Percentiles rank a stretch among this genome's conserved stretches.
Evolutionary conservation across 2,888 invertebrate genomes (phyloP).

Genomic region (Eulithis prunata): DNA sequence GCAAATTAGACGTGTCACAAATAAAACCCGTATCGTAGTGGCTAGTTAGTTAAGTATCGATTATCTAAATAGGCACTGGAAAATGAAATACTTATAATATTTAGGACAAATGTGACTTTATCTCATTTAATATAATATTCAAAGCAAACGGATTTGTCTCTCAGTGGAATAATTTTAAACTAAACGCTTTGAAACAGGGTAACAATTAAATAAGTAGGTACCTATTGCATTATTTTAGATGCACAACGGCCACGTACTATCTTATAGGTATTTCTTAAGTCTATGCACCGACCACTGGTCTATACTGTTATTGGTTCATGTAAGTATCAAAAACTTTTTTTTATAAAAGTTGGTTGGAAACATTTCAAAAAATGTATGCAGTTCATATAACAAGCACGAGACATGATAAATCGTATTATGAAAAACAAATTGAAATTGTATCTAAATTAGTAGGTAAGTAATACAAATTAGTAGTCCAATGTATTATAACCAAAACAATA

Average conservation of each 20-base stretch:
- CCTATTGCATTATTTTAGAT: background rate
- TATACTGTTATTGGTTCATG: too few relatives aligned
- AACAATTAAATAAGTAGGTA: background rate
- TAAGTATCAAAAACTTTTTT: too few relatives aligned
- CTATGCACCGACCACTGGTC: too few relatives aligned
- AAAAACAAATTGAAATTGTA: too few relatives aligned
- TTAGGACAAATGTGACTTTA: background rate
- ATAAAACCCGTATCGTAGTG: background rate
- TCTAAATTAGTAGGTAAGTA: too few relatives aligned
- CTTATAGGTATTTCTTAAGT: too few relatives aligned
- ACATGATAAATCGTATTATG: too few relatives aligned
- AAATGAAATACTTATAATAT: background rate
- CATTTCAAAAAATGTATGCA: too few relatives aligned
- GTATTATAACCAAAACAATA: slow-evolving; percentile 46
- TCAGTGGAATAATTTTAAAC: slow-evolving; percentile 9
- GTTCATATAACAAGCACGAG: too few relatives aligned
- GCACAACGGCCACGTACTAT: background rate
- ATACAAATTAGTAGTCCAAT: background rate
- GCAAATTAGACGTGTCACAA: background rate
- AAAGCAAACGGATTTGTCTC: background rate
- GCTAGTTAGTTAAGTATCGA: background rate
- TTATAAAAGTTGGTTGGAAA: too few relatives aligned
- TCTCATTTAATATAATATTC: background rate
- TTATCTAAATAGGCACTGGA: slow-evolving; percentile 2
- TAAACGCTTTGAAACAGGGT: slow-evolving; percentile 20